phyloP scores from a whole-genome alignment of 2,888 invertebrate species.

The Hypselothyrea guttata region DNA sequence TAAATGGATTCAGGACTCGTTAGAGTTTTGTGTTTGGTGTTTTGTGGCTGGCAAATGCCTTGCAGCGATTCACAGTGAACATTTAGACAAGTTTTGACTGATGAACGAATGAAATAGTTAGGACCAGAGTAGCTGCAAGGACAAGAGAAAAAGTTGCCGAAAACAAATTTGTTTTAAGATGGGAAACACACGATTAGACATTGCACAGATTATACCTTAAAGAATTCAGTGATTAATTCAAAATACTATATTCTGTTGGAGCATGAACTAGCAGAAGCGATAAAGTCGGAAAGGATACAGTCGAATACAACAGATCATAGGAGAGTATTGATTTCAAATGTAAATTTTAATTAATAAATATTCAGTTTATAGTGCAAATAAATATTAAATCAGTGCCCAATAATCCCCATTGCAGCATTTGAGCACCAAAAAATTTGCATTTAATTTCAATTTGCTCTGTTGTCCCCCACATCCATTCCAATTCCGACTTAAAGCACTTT shows the following conservation, averaged over 20 bases:
- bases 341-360: no score
- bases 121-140: no score
- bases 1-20: conserved; percentile 33
- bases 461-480: conserved; percentile 16
- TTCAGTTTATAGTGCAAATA: no score
- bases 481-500: conserved; percentile 32
- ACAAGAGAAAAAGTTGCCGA: background rate
- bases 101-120: conserved; percentile 34
- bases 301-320: no score
- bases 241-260: no score
- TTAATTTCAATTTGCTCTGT: conserved; percentile 34
- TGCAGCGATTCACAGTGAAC: conserved; percentile 32
- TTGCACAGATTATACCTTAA: no score
- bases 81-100: conserved; percentile 42
- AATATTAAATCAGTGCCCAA: no score
- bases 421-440: conserved; percentile 35
- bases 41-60: conserved; percentile 59
- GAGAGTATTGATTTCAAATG: no score
- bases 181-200: background rate
- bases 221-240: no score
- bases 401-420: background rate
- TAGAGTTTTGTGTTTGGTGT: conserved; percentile 17
- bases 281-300: no score
- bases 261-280: no score
- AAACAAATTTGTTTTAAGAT: background rate